Conservation (phyloP, 2,888 invertebrate species). For the Neoaliturus tenellus region DNA sequence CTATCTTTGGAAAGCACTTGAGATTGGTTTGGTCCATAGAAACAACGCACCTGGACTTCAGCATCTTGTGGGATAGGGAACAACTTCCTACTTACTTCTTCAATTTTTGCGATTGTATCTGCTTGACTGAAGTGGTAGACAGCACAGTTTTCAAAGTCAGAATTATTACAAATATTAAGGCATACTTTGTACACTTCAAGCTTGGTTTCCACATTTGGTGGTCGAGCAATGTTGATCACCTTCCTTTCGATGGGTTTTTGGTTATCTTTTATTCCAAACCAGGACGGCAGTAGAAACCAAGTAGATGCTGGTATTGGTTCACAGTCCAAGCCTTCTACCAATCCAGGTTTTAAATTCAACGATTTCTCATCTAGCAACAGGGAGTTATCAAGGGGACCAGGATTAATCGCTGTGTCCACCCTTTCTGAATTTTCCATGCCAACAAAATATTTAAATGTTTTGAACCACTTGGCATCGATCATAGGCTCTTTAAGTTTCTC, state of each 20-base stretch:
- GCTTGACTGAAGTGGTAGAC: not conserved
- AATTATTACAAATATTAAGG: constrained; percentile 44
- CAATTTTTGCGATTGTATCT: constrained; percentile 4
- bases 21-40: not conserved
- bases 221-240: constrained; percentile 11
- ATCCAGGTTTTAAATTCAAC: constrained; percentile 70
- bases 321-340: constrained; percentile 73
- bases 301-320: constrained; percentile 72
- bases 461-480: constrained; percentile 59
- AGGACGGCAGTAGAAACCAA: constrained; percentile 72
- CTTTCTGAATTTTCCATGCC: constrained; percentile 49
- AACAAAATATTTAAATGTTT: constrained; percentile 57
- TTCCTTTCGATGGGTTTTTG: constrained; percentile 71
- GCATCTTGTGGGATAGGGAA: not conserved
- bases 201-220: constrained; percentile 12
- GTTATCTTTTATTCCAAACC: constrained; percentile 70
- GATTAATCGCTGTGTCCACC: constrained; percentile 65
- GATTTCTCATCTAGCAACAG: constrained; percentile 64
- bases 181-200: constrained; percentile 58
- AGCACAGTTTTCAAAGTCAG: constrained; percentile 37
- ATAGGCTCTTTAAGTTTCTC: no score
- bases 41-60: not conserved
- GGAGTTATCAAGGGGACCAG: constrained; percentile 73
- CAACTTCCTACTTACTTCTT: not conserved
- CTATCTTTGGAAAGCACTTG: not conserved